phyloP scores from a whole-genome alignment of 2,797 vertebrate genomes.

The Atherinosoma microstoma region DNA sequence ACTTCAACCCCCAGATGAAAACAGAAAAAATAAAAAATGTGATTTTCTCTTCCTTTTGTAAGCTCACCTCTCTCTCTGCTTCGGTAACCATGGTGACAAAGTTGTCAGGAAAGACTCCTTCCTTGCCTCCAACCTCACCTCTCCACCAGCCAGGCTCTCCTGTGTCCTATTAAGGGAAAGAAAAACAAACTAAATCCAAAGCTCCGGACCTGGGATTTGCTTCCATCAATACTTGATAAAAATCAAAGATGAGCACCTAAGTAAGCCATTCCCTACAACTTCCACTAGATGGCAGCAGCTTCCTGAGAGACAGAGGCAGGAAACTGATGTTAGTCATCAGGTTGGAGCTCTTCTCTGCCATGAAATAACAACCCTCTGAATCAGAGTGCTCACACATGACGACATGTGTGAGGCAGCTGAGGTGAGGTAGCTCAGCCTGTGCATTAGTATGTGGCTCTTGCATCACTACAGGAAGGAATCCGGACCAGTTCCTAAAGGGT shows the following conservation, averaged over 20 bases:
- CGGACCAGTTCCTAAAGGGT: background rate
- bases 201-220: background rate
- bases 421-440: no score
- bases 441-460: background rate
- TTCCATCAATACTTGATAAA: background rate
- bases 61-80: conserved; percentile 90
- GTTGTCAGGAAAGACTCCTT: conserved; percentile 95
- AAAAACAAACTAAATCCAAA: background rate
- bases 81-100: conserved; percentile 88
- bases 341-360: background rate
- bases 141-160: conserved; percentile 96
- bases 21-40: no score
- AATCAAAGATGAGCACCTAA: background rate
- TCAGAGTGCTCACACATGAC: background rate
- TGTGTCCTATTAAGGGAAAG: conserved; percentile 85
- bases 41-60: background rate
- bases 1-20: no score
- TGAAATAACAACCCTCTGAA: conserved; percentile 1
- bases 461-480: background rate
- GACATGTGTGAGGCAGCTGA: no score
- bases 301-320: background rate
- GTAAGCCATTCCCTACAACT: background rate
- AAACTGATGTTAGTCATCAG: no score
- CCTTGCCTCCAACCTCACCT: conserved; percentile 89
- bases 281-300: conserved; percentile 60